Conservation (phyloP, 2,797 vertebrate species). For the Macropodus opercularis region DNA sequence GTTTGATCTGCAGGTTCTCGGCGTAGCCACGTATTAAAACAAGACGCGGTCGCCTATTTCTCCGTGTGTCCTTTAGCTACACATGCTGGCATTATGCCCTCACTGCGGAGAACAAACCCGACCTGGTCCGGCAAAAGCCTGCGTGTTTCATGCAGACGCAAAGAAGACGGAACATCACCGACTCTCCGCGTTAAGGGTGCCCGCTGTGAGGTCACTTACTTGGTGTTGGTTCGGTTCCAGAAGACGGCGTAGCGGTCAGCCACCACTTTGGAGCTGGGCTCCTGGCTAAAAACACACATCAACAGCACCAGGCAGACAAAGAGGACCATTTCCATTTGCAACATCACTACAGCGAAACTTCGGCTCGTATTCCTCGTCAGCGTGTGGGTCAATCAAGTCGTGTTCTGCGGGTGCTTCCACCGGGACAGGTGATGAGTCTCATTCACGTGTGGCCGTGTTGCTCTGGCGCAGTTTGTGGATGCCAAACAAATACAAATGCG, state of each 20-base stretch:
- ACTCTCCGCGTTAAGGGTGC: slow-evolving; percentile 32
- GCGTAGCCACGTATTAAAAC: slow-evolving; percentile 23
- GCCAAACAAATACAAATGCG: slow-evolving; percentile 33
- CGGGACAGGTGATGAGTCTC: slow-evolving; percentile 70
- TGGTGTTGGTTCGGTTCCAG: slow-evolving; percentile 98
- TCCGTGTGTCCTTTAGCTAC: slow-evolving; percentile 21
- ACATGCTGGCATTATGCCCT: slow-evolving; percentile 57
- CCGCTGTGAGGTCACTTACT: slow-evolving; percentile 82
- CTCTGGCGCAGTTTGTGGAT: slow-evolving; percentile 46
- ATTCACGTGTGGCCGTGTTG: slow-evolving; percentile 68
- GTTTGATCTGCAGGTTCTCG: slow-evolving; percentile 14
- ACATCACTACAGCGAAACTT: slow-evolving; percentile 87
- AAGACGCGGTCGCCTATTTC: slow-evolving; percentile 8
- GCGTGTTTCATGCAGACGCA: slow-evolving; percentile 25
- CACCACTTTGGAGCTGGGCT: slow-evolving; percentile 96
- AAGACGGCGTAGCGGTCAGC: slow-evolving; percentile 98
- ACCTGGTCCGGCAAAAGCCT: slow-evolving; percentile 28
- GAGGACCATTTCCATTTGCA: slow-evolving; percentile 96
- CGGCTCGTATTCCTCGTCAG: slow-evolving; percentile 76
- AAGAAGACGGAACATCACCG: slow-evolving; percentile 29
- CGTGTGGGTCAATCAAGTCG: slow-evolving; percentile 37
- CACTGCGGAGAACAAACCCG: slow-evolving; percentile 62
- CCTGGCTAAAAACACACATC: slow-evolving; percentile 94
- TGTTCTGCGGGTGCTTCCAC: slow-evolving; percentile 56
- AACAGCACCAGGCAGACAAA: slow-evolving; percentile 91